Percentiles rank a stretch among this genome's conserved stretches.
Conservation (phyloP, 2,888 invertebrate genomes). For the Trileptium ribeirensis region DNA sequence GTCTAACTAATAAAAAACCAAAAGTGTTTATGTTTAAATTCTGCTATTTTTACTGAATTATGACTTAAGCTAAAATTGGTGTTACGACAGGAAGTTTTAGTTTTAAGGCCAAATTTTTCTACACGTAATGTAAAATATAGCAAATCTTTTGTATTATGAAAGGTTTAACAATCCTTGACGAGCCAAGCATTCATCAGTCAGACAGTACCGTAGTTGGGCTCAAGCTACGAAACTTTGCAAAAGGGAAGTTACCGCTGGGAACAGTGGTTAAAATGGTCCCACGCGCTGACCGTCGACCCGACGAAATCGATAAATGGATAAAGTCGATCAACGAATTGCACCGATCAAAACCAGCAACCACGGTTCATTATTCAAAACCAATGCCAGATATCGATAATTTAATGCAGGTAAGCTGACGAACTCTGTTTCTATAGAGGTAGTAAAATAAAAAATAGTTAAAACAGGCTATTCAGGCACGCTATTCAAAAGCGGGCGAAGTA, state of each 20-base stretch:
- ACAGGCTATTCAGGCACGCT: neutral
- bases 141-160: too few relatives aligned
- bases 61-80: too few relatives aligned
- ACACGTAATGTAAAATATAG: too few relatives aligned
- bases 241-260: constrained; percentile 47
- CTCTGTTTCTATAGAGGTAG: neutral
- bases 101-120: too few relatives aligned
- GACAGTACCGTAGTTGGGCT: constrained; percentile 83
- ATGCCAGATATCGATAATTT: constrained; percentile 88
- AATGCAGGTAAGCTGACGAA: constrained; percentile 72
- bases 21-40: too few relatives aligned
- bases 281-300: constrained; percentile 66
- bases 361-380: constrained; percentile 69
- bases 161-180: constrained; percentile 68
- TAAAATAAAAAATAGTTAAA: neutral
- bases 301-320: constrained; percentile 93
- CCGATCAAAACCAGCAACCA: constrained; percentile 74
- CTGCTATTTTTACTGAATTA: too few relatives aligned
- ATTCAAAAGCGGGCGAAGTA: neutral
- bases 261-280: constrained; percentile 67
- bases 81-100: too few relatives aligned
- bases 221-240: constrained; percentile 69
- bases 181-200: constrained; percentile 88
- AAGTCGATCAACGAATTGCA: constrained; percentile 86
- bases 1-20: too few relatives aligned